Percentiles rank a stretch among this genome's conserved stretches.
Conservation (phyloP, 2,888 invertebrate genomes). For the Dynastes tityus region DNA sequence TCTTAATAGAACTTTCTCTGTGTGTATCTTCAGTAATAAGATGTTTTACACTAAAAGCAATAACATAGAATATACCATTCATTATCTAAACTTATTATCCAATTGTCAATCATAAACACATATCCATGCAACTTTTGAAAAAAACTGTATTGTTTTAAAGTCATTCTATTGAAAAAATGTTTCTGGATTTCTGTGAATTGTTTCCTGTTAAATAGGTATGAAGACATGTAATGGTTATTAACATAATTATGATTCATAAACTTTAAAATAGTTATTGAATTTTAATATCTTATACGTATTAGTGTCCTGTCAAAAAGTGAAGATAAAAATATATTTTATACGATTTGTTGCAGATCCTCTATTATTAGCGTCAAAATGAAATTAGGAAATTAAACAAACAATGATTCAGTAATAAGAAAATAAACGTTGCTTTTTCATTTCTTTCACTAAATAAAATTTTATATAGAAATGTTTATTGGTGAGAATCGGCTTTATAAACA, state of each 20-base stretch:
- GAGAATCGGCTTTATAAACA: conserved; percentile 13
- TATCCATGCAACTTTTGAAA: too few relatives aligned
- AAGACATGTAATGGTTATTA: neutral
- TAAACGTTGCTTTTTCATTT: conserved; percentile 4
- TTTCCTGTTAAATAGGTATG: too few relatives aligned
- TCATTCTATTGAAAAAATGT: too few relatives aligned
- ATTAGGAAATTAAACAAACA: neutral
- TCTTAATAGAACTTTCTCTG: too few relatives aligned
- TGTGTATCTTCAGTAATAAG: too few relatives aligned
- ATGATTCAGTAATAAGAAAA: conserved; percentile 9
- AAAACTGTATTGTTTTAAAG: too few relatives aligned
- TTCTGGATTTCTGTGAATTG: too few relatives aligned
- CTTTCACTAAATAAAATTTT: conserved; percentile 13
- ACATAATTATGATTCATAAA: neutral
- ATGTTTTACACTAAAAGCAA: too few relatives aligned
- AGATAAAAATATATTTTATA: conserved; percentile 6
- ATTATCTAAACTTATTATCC: neutral
- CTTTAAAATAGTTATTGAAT: conserved; percentile 4
- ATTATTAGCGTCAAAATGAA: conserved; percentile 4
- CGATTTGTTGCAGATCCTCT: neutral
- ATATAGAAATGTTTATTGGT: neutral
- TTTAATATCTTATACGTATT: neutral
- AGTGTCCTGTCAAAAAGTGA: neutral
- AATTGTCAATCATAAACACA: neutral
- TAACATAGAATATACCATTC: too few relatives aligned